Percentiles rank a stretch among this genome's conserved stretches.
These are phyloP conservation scores for Perognathus longimembris DNA, from an alignment of 2,113 vertebrate species.

Conservation along the genomic window DNA sequence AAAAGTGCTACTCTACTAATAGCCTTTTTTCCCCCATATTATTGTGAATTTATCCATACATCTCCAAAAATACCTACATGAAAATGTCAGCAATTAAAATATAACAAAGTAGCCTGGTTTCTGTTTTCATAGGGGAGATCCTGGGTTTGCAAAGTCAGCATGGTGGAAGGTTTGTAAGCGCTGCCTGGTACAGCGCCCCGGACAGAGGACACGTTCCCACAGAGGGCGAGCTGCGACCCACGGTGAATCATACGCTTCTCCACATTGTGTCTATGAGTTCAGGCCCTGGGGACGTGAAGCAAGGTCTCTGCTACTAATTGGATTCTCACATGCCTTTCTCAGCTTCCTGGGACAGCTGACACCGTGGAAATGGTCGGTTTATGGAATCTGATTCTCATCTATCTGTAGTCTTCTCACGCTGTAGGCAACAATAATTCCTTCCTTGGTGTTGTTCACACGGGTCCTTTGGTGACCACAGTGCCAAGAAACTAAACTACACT, in stretches of 20 bases:
- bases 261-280: constrained; percentile 63
- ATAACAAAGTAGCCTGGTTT: constrained; percentile 19
- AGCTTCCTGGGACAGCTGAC: constrained; percentile 44
- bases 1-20: background rate
- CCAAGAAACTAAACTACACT: background rate
- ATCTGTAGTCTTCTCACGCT: too few species aligned
- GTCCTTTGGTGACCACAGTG: background rate
- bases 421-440: background rate
- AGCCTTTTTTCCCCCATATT: background rate
- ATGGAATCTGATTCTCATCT: background rate
- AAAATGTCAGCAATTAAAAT: background rate
- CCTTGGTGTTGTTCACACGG: too few species aligned
- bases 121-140: constrained; percentile 24
- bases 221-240: background rate
- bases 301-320: constrained; percentile 48
- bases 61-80: background rate
- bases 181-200: constrained; percentile 40
- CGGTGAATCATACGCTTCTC: constrained; percentile 62
- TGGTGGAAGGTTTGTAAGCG: constrained; percentile 55
- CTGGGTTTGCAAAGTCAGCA: constrained; percentile 1
- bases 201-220: constrained; percentile 6
- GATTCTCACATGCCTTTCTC: constrained; percentile 41
- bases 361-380: constrained; percentile 36
- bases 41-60: background rate
- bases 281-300: constrained; percentile 30